Evolutionary conservation across 2,888 invertebrate genomes (phyloP), one percentile per base, ranked within the genome.

Genomic region (Camponotus fellah): DNA sequence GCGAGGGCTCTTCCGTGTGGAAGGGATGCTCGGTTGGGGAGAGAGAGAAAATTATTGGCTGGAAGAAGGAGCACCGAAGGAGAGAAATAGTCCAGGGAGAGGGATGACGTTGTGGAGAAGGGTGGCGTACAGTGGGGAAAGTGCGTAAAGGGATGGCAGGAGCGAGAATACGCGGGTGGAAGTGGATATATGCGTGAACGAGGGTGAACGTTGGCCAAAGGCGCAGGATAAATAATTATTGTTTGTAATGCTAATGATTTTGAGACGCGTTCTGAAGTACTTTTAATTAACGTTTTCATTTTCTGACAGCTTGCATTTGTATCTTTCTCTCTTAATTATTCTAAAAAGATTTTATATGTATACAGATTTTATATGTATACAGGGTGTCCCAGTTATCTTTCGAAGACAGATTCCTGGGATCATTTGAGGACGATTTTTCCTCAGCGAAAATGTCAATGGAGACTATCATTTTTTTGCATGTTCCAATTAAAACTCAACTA

Each of bases 21-120:
- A 65, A 69, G 68, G 68, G 34, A 60, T 49, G 64, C 2, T 12
- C 58, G 56, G 60, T 74, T 46, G 81, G 69, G 53, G 84, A 71
- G 82, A 75, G 72, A 72, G 83, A 83, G 83, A 46, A 71, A 43
- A 71, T 69, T 56, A 76, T 60, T 64, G 81, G 81, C 62, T 12
- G 43, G 40, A 40, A 64, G 75, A 83, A 68, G 72, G 58, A 66
- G 72, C 26, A 81, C 10, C n/a, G 62, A 46, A 53, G 56, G 32
- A 71, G 69, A 64, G 60, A 71, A 43, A 37, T 46, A 9, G 64
- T 12, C 37, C 58, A 21, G 40, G 77, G 69, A 65, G 65, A 49
- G 53, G 80, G 69, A 12, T 34, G 53, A 14, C 12, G 46, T 43
- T 14, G 64, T n/a, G 64, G 64, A 65, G 56, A 46, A 64, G 62